phyloP scores from a whole-genome alignment of 2,797 vertebrate species.

The Syngnathus acus region DNA sequence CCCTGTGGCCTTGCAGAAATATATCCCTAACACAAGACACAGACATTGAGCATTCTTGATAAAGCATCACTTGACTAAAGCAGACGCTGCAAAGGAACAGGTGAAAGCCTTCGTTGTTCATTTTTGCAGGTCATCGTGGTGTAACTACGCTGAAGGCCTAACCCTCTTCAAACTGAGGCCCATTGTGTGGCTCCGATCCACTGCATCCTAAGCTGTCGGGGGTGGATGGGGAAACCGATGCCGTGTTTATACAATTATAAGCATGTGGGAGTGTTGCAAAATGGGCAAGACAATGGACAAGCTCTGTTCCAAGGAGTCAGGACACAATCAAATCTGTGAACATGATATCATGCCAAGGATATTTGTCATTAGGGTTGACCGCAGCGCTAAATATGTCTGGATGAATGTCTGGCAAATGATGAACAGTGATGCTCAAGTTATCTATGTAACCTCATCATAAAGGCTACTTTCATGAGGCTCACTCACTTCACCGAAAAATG shows the following conservation, averaged over 20 bases:
- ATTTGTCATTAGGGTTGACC: constrained; percentile 58
- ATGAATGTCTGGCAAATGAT: constrained; percentile 35
- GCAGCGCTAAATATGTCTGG: constrained; percentile 30
- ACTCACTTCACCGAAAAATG: background rate
- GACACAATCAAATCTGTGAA: constrained; percentile 25
- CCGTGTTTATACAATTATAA: constrained; percentile 73
- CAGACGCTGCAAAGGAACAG: constrained; percentile 28
- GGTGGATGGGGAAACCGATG: constrained; percentile 60
- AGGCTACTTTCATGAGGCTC: background rate
- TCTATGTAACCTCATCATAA: constrained; percentile 26
- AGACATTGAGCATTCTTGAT: background rate
- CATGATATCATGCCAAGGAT: constrained; percentile 58
- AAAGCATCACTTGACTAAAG: constrained; percentile 3
- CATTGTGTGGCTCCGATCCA: constrained; percentile 52
- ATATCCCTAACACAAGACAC: background rate
- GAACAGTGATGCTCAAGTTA: constrained; percentile 30
- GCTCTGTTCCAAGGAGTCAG: constrained; percentile 56
- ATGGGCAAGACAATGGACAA: constrained; percentile 55
- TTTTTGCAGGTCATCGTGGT: constrained; percentile 51
- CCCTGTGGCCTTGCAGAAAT: background rate
- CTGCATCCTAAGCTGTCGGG: constrained; percentile 37
- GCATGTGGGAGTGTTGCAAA: constrained; percentile 46
- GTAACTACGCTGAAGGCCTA: constrained; percentile 52
- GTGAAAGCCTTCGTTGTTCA: constrained; percentile 31
- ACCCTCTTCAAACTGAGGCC: constrained; percentile 50